phyloP scores from a whole-genome alignment of 2,797 vertebrate genomes.

The Thalassophryne amazonica region DNA sequence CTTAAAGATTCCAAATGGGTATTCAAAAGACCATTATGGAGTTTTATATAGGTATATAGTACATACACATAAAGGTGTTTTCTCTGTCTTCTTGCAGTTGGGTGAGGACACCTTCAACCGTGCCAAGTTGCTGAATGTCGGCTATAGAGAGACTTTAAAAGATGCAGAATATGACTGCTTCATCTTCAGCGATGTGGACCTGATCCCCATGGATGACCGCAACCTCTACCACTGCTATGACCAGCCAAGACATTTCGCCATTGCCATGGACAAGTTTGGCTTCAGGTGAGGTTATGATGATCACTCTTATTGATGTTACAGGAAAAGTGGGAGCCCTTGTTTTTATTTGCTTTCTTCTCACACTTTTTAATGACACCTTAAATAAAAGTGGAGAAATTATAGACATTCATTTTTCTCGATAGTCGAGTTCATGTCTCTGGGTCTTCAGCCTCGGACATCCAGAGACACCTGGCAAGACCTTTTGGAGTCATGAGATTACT shows the following conservation, averaged over 20 bases:
- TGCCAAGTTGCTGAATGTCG: slow-evolving; percentile 94
- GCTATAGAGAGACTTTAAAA: slow-evolving; percentile 91
- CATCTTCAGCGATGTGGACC: slow-evolving; percentile 97
- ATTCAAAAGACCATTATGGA: too few species aligned
- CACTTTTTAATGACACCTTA: too few species aligned
- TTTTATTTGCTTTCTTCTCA: too few species aligned
- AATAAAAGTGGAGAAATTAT: too few species aligned
- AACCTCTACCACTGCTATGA: slow-evolving; percentile 98
- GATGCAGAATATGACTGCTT: slow-evolving; percentile 94
- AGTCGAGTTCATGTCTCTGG: too few species aligned
- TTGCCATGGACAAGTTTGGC: slow-evolving; percentile 99
- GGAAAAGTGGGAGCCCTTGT: too few species aligned
- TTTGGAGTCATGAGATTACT: too few species aligned
- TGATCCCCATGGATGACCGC: slow-evolving; percentile 98
- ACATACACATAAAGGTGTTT: background rate
- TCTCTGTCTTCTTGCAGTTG: slow-evolving; percentile 71
- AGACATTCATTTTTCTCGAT: too few species aligned
- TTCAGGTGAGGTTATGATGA: slow-evolving; percentile 82
- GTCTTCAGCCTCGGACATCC: too few species aligned
- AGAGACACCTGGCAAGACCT: too few species aligned
- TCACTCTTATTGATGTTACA: background rate
- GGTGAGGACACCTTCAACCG: slow-evolving; percentile 97
- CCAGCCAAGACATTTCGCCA: slow-evolving; percentile 95
- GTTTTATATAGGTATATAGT: too few species aligned
- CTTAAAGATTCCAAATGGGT: too few species aligned